Conservation (phyloP, 2,113 vertebrate species). For the Beaufortia kweichowensis region DNA sequence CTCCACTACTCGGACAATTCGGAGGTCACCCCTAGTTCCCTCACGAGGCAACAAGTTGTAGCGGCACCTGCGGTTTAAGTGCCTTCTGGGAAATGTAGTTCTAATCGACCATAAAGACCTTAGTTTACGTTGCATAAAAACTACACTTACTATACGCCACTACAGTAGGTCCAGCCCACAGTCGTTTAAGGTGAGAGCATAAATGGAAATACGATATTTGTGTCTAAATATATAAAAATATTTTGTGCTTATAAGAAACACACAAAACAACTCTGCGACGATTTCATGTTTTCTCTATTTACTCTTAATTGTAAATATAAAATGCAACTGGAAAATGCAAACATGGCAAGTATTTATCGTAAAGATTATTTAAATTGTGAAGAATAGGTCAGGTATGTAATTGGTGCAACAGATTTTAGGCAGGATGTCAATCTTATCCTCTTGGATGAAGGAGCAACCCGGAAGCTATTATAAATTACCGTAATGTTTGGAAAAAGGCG, state of each 20-base stretch:
- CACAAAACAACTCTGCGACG: no score
- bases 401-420: not conserved
- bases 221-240: no score
- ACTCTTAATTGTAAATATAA: no score
- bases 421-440: no score
- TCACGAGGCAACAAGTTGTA: conserved; percentile 43
- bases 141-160: conserved; percentile 23
- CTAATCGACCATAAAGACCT: rapidly evolving
- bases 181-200: no score
- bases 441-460: conserved; percentile 34
- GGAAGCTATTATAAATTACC: conserved; percentile 40
- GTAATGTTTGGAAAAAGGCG: conserved; percentile 24
- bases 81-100: conserved; percentile 56
- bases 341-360: not conserved
- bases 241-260: no score
- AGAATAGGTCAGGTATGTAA: not conserved
- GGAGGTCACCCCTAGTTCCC: conserved; percentile 63
- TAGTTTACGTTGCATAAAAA: not conserved
- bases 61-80: conserved; percentile 23
- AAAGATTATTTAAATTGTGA: not conserved
- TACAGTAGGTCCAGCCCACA: not conserved
- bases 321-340: no score
- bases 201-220: no score
- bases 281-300: no score
- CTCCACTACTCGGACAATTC: not conserved